Evolutionary conservation across 2,797 vertebrate genomes (phyloP).

Genomic region (Helostoma temminkii): DNA sequence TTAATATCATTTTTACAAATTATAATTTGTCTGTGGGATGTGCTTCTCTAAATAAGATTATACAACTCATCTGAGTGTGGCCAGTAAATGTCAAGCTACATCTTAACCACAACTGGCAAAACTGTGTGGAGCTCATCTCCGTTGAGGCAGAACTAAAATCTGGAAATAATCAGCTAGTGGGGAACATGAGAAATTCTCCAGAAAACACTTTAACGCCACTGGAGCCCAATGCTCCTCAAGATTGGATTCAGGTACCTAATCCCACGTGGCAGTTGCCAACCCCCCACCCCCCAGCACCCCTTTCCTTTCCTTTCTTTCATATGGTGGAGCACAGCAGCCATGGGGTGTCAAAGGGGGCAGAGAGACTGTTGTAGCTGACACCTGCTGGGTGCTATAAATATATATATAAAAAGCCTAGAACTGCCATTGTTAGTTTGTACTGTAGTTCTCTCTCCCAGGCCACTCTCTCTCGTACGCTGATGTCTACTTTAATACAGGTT

Average conservation of each 20-base stretch:
- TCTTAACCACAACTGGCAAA: conserved; percentile 90
- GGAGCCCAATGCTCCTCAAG: conserved; percentile 93
- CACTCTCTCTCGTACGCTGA: conserved; percentile 61
- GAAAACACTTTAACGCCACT: conserved; percentile 96
- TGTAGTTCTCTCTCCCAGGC: conserved; percentile 75
- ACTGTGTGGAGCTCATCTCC: conserved; percentile 91
- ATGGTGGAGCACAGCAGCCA: conserved; percentile 84
- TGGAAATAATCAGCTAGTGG: conserved; percentile 98
- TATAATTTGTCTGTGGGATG: conserved; percentile 49
- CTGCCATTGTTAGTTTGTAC: conserved; percentile 87
- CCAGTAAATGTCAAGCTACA: conserved; percentile 83
- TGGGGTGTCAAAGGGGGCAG: conserved; percentile 91
- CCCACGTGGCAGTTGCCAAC: conserved; percentile 90
- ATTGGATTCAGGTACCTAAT: conserved; percentile 98
- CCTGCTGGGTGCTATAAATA: conserved; percentile 98
- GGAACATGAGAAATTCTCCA: conserved; percentile 95
- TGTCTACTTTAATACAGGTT: conserved; percentile 77
- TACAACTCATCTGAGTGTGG: conserved; percentile 76
- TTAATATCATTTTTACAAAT: conserved; percentile 32
- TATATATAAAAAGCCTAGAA: conserved; percentile 78
- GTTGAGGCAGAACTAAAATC: conserved; percentile 97
- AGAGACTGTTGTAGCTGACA: conserved; percentile 89
- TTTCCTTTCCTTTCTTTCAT: conserved; percentile 83
- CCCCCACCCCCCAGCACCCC: conserved; percentile 75
- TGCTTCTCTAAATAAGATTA: conserved; percentile 74